These are phyloP conservation scores for Leptocoma aspasia DNA, from an alignment of 2,113 vertebrate species.

Conservation along the genomic window DNA sequence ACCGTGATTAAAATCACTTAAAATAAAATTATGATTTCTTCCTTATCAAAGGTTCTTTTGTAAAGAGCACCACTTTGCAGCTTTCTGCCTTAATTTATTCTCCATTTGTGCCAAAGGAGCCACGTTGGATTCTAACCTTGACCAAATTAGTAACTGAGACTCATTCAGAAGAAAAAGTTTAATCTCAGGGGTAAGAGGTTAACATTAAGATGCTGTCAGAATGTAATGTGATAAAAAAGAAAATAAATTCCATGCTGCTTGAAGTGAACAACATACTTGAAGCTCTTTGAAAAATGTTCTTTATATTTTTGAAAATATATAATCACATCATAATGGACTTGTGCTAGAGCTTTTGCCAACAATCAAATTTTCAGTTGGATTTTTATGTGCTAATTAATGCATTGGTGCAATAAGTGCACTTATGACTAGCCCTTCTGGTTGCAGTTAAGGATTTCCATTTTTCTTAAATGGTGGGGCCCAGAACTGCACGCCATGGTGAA, in stretches of 20 bases:
- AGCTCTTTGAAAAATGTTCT: neutral
- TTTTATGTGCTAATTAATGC: neutral
- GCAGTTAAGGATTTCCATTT: neutral
- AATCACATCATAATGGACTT: neutral
- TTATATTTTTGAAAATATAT: neutral
- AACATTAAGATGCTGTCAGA: neutral
- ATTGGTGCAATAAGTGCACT: neutral
- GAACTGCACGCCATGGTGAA: neutral
- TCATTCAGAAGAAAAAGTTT: neutral
- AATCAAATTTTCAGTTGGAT: neutral
- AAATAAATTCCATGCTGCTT: neutral
- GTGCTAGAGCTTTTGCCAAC: neutral
- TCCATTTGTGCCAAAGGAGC: neutral
- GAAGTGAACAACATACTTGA: neutral
- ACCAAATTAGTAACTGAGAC: slow-evolving; percentile 37
- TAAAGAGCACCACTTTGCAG: neutral
- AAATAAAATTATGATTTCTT: slow-evolving; percentile 10
- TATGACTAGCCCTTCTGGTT: neutral
- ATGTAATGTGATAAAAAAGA: neutral
- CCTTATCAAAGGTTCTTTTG: neutral
- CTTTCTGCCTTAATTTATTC: slow-evolving; percentile 10
- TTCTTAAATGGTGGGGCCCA: neutral
- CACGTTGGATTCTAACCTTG: neutral
- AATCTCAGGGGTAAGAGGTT: neutral
- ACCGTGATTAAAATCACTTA: slow-evolving; percentile 35